phyloP scores from a whole-genome alignment of 2,888 invertebrate genomes.

The Conus canariensis region DNA sequence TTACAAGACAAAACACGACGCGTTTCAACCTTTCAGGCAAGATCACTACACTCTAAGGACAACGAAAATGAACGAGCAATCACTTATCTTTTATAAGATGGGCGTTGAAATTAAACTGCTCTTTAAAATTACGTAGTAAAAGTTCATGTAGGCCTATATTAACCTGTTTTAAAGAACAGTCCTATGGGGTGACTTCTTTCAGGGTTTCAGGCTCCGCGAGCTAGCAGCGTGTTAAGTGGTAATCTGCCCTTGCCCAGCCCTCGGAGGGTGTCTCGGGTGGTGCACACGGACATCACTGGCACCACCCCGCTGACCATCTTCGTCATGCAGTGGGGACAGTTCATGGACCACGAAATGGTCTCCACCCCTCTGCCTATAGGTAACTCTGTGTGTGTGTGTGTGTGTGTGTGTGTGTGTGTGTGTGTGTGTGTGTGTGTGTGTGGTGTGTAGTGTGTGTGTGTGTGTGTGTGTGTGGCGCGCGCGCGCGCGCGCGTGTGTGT shows the following conservation, averaged over 20 bases:
- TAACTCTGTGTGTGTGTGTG: background rate
- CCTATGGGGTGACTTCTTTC: too few species aligned
- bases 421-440: too few species aligned
- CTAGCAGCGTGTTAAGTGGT: slow-evolving; percentile 42
- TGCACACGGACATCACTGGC: slow-evolving; percentile 49
- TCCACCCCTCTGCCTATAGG: slow-evolving; percentile 43
- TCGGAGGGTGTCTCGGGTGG: slow-evolving; percentile 54
- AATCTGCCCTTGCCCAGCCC: slow-evolving; percentile 57
- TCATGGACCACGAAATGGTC: slow-evolving; percentile 48
- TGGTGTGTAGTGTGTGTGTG: background rate
- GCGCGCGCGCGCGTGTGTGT: too few species aligned
- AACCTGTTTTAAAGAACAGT: too few species aligned
- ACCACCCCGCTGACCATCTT: slow-evolving; percentile 39
- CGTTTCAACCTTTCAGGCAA: too few species aligned
- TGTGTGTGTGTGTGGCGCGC: background rate
- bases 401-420: background rate
- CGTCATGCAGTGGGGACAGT: slow-evolving; percentile 47
- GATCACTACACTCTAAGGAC: too few species aligned
- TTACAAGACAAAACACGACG: too few species aligned
- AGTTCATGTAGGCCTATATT: too few species aligned
- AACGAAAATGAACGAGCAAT: too few species aligned
- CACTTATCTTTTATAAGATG: too few species aligned
- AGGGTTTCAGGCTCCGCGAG: slow-evolving; percentile 54
- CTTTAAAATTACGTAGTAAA: too few species aligned
- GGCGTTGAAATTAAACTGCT: too few species aligned